A percentile compares a stretch with the other conserved stretches of the same genome.
phyloP scores from a whole-genome alignment of 2,113 vertebrate species.

The Monopterus albus region DNA sequence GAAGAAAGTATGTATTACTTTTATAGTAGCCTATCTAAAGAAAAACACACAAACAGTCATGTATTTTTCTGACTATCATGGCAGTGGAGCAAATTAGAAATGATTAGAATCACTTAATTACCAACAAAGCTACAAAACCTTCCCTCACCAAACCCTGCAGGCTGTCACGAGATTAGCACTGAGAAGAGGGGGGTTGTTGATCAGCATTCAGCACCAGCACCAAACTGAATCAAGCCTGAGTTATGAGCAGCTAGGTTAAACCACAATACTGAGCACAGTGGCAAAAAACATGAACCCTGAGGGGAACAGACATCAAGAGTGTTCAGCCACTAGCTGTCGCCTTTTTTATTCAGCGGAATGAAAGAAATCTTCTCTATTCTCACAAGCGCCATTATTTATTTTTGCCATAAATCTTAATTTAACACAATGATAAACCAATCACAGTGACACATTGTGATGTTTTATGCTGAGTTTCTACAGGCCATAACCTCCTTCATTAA shows the following conservation, averaged over 20 bases:
- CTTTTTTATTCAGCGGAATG: slow-evolving; percentile 32
- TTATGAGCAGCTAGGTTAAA: slow-evolving; percentile 59
- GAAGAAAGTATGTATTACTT: background rate
- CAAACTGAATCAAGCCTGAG: slow-evolving; percentile 46
- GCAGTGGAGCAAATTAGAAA: slow-evolving; percentile 7
- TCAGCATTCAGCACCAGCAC: slow-evolving; percentile 47
- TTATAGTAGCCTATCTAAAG: background rate
- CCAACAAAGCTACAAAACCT: slow-evolving; percentile 19
- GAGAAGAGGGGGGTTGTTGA: slow-evolving; percentile 5
- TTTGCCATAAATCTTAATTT: slow-evolving; percentile 7
- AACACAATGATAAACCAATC: slow-evolving; percentile 32
- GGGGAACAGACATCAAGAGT: slow-evolving; percentile 61
- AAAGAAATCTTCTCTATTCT: slow-evolving; percentile 19
- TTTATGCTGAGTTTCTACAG: slow-evolving; percentile 6
- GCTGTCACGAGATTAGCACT: slow-evolving; percentile 13
- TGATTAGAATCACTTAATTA: slow-evolving; percentile 23
- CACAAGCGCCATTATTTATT: slow-evolving; percentile 34
- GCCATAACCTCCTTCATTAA: slow-evolving; percentile 37
- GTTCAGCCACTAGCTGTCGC: slow-evolving; percentile 46
- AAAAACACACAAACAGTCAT: background rate
- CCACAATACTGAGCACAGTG: slow-evolving; percentile 48
- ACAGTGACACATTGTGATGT: slow-evolving; percentile 23
- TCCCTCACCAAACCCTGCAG: slow-evolving; percentile 30
- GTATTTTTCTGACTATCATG: background rate
- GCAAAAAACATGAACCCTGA: slow-evolving; percentile 57